Conservation (phyloP, 2,797 vertebrate species). For the Varecia variegata region DNA sequence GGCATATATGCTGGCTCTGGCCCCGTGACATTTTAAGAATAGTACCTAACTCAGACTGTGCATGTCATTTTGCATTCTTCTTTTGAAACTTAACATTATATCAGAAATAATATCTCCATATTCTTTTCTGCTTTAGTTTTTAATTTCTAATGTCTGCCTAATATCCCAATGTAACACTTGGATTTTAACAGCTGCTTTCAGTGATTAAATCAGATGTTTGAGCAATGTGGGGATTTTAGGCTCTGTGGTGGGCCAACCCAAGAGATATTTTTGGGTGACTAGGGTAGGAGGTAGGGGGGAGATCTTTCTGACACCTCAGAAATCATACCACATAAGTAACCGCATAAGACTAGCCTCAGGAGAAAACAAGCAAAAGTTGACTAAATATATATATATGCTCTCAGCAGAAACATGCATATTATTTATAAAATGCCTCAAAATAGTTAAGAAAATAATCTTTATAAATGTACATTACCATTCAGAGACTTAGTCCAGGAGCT, state of each 20-base stretch:
- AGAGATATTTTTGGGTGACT: conserved; percentile 63
- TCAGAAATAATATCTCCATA: conserved; percentile 5
- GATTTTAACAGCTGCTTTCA: conserved; percentile 58
- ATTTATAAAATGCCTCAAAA: conserved; percentile 69
- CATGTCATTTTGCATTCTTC: conserved; percentile 34
- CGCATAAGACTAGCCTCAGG: conserved; percentile 1
- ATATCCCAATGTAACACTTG: conserved; percentile 42
- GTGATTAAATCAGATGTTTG: conserved; percentile 51
- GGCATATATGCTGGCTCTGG: background rate
- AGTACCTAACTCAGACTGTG: background rate
- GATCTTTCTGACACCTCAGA: conserved; percentile 59
- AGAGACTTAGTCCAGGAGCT: conserved; percentile 59
- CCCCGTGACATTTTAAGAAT: conserved; percentile 38
- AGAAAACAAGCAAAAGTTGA: conserved; percentile 61
- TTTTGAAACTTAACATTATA: conserved; percentile 31
- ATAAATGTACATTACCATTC: conserved; percentile 64
- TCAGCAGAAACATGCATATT: conserved; percentile 56
- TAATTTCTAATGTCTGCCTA: conserved; percentile 38
- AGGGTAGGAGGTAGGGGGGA: background rate
- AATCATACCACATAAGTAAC: conserved; percentile 57
- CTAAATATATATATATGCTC: background rate
- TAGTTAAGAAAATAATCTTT: conserved; percentile 69
- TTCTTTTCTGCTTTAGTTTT: conserved; percentile 48
- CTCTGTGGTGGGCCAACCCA: conserved; percentile 34
- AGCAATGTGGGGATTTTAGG: conserved; percentile 31